Evolutionary conservation across 2,797 vertebrate genomes (phyloP), one percentile per base, ranked within the genome.

Genomic region (Lates japonicus): DNA sequence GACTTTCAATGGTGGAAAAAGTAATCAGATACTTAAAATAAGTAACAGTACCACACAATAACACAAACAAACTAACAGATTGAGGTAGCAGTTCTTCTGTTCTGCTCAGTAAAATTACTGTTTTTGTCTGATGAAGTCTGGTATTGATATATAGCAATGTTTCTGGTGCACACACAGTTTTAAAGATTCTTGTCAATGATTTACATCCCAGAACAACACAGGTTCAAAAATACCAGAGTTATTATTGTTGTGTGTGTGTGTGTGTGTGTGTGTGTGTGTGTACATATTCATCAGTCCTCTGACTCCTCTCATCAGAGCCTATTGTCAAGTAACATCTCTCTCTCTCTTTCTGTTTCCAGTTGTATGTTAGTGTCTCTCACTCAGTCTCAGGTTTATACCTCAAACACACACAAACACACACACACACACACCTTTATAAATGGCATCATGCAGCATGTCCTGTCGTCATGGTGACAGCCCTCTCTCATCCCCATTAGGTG

Each of bases 391-490:
- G 11, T 58, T 58, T 10, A n/a, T 46, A 33, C 54, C 42, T 51
- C 5, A 44, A 29, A 51, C 44, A 70, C 61, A 78, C 37, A 37
- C 37, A 37, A 5, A 42, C 41, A 42, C 41, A 41, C 48, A n/a
- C 48, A 49, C 19, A 60, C 73, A 66, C 68, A 31, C 65, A 20
- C 57, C 20, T 70, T 59, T 37, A 44, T 72, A 49, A 76, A 51
- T 14, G 57, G 65, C 76, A 71, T 70, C 51, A 29, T 0, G 46
- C 63, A n/a, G 41, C 70, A 39, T 70, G 72, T 57, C 76, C 78
- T 52, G 83, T 87, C n/a, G 76, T 60, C 79, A 87, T 83, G 83
- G 85, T 16, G 78, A 89, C 3, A 16, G 67, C 37, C 22, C 20
- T 16, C 44, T 66, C 65, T 65, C 63, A 9, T 73, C 61, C 39